phyloP scores from a whole-genome alignment of 2,888 invertebrate genomes.

The Archips xylosteana region DNA sequence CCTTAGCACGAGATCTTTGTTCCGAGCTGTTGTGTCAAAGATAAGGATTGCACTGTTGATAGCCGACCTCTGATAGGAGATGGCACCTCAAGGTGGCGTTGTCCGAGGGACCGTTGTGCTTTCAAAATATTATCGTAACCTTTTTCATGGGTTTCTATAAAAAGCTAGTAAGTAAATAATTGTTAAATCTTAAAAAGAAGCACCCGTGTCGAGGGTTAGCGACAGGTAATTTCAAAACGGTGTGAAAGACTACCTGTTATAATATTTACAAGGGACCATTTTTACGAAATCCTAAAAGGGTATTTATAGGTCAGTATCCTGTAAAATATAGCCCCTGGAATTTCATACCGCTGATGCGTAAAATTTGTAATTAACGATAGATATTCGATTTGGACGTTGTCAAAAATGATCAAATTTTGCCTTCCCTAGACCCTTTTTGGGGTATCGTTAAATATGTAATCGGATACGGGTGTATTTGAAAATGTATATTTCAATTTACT shows the following conservation, averaged over 20 bases:
- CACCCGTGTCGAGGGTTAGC: too few species aligned
- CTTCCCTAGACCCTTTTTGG: not conserved
- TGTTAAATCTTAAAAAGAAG: too few species aligned
- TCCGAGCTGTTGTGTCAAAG: too few species aligned
- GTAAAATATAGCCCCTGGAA: conserved; percentile 1
- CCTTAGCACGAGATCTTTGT: too few species aligned
- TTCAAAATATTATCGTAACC: too few species aligned
- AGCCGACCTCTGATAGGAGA: too few species aligned
- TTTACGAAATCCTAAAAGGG: not conserved
- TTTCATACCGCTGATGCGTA: conserved; percentile 5
- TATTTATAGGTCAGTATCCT: conserved; percentile 2
- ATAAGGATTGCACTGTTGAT: too few species aligned
- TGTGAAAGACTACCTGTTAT: not conserved
- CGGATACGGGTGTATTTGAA: not conserved
- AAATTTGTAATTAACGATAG: conserved; percentile 24
- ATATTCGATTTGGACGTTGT: conserved; percentile 8
- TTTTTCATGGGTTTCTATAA: too few species aligned
- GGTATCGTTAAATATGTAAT: not conserved
- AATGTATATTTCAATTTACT: not conserved
- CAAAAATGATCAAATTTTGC: not conserved
- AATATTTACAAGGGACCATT: not conserved
- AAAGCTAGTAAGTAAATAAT: too few species aligned
- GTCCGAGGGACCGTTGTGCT: too few species aligned
- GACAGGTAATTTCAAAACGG: not conserved
- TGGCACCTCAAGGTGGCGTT: too few species aligned